These are phyloP conservation scores for Abramis brama DNA, from an alignment of 2,113 vertebrate genomes.

Conservation along the genomic window DNA sequence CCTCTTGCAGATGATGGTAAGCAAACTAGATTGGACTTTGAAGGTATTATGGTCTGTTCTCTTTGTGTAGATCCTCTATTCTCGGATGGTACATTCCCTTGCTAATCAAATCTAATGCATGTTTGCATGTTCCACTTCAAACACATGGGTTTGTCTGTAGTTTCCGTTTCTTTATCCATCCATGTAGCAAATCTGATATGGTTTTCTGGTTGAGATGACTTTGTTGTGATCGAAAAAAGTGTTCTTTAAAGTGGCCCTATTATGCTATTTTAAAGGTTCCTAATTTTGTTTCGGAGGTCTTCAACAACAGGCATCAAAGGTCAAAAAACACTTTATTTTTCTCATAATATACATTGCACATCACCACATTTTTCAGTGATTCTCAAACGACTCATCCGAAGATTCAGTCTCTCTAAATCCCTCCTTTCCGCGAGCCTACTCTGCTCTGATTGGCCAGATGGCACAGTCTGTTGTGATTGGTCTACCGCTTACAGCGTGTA, in stretches of 20 bases:
- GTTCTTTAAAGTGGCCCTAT: not conserved
- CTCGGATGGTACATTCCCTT: constrained; percentile 55
- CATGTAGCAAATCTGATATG: not conserved
- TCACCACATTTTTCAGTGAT: no score
- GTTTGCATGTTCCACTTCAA: constrained; percentile 72
- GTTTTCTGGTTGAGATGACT: not conserved
- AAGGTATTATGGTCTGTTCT: constrained; percentile 77
- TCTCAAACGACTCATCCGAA: no score
- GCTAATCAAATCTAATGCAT: constrained; percentile 75
- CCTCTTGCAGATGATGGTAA: constrained; percentile 79
- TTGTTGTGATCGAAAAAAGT: not conserved
- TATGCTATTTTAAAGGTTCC: no score
- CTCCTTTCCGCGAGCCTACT: no score
- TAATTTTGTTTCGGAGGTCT: no score
- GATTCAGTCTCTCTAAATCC: no score
- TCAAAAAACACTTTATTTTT: no score
- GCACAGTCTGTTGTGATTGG: no score
- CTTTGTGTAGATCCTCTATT: constrained; percentile 42
- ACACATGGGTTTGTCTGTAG: constrained; percentile 40
- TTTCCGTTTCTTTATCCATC: constrained; percentile 33
- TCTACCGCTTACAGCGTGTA: no score
- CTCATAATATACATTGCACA: no score
- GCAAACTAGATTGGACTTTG: constrained; percentile 76
- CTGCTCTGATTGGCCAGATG: no score
- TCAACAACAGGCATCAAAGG: no score